Evolutionary conservation across 2,888 invertebrate species (phyloP).

Genomic region (Keiferia lycopersicella): DNA sequence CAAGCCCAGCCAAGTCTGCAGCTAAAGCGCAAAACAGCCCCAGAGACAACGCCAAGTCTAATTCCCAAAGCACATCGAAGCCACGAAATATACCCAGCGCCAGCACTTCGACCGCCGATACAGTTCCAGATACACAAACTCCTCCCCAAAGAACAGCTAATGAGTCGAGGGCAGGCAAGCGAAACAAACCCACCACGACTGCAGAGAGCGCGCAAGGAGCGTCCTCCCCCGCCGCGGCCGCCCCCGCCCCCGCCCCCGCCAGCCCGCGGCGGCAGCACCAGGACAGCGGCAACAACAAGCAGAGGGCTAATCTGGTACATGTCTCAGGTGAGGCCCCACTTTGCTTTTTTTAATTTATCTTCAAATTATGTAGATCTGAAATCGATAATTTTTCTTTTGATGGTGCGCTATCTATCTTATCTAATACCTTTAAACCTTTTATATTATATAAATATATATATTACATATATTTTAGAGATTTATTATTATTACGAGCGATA

Average conservation of each 20-base stretch:
- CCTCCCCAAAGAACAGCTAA: not conserved
- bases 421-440: no score
- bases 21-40: not conserved
- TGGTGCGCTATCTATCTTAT: no score
- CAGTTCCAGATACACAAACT: not conserved
- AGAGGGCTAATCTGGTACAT: slow-evolving; percentile 3
- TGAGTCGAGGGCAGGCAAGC: no score
- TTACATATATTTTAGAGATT: no score
- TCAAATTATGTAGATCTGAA: no score
- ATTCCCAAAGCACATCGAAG: not conserved
- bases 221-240: not conserved
- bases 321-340: not conserved
- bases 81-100: not conserved
- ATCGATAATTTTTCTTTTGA: no score
- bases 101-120: not conserved
- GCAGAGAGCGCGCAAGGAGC: not conserved
- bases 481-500: no score
- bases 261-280: not conserved
- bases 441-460: no score
- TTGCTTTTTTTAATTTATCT: no score
- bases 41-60: not conserved
- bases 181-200: not conserved
- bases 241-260: not conserved
- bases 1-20: not conserved
- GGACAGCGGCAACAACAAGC: not conserved